phyloP scores from a whole-genome alignment of 1,140 invertebrate species.

The Drosophila chauvacae region DNA sequence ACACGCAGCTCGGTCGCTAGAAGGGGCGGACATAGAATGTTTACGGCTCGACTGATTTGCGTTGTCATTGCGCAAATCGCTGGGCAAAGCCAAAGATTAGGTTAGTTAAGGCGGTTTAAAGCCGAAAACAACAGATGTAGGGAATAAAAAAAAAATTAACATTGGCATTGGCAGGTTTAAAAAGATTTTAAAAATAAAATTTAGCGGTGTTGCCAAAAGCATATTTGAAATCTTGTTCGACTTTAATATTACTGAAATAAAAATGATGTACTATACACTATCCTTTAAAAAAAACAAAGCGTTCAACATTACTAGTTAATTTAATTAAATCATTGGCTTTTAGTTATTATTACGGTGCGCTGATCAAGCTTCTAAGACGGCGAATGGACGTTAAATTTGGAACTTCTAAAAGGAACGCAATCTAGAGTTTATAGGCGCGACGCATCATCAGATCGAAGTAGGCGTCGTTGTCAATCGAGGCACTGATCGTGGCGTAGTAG shows the following conservation, averaged over 20 bases:
- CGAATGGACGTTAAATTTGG: constrained; percentile 22
- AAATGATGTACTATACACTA: no score
- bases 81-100: constrained; percentile 36
- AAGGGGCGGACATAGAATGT: constrained; percentile 13
- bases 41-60: constrained; percentile 46
- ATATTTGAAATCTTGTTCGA: background rate
- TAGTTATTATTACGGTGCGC: constrained; percentile 24
- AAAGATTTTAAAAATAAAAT: background rate
- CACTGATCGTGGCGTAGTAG: constrained; percentile 96
- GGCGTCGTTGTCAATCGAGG: constrained; percentile 96
- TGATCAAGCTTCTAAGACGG: constrained; percentile 32
- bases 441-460: constrained; percentile 98
- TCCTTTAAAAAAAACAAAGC: background rate
- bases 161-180: background rate
- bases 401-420: constrained; percentile 7
- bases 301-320: constrained; percentile 21
- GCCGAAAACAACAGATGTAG: background rate
- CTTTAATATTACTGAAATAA: background rate
- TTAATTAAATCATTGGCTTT: constrained; percentile 44
- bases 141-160: background rate
- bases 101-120: constrained; percentile 15
- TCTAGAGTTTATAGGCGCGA: constrained; percentile 94
- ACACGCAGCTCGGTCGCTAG: constrained; percentile 21
- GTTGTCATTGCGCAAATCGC: constrained; percentile 38
- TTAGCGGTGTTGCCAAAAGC: no score